These are phyloP conservation scores for Scolanthus callimorphus DNA, from an alignment of 92 coral and sea anemone species.

Conservation along the genomic window DNA sequence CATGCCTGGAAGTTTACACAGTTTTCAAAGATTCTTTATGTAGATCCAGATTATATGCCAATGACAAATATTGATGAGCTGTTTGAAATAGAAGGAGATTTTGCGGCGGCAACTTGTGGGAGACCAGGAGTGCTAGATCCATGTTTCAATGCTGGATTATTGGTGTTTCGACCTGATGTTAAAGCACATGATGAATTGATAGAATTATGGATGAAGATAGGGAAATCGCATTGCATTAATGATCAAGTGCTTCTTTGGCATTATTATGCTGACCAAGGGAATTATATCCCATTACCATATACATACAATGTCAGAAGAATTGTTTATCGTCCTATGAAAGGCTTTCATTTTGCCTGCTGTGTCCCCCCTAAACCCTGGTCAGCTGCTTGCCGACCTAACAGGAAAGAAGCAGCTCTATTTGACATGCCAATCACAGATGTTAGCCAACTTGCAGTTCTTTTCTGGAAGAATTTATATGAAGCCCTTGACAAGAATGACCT, in stretches of 20 bases:
- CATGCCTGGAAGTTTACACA: conserved; percentile 90
- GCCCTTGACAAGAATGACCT: conserved; percentile 43
- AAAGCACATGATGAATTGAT: conserved; percentile 30
- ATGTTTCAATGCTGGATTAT: conserved; percentile 85
- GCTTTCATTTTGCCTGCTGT: conserved; percentile 73
- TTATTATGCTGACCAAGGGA: conserved; percentile 54
- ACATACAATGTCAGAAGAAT: conserved; percentile 54
- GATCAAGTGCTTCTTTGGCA: conserved; percentile 75
- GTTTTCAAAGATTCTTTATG: conserved; percentile 68
- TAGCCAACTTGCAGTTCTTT: conserved; percentile 47
- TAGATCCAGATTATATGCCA: conserved; percentile 89
- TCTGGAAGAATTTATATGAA: conserved; percentile 81
- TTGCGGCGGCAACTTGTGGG: conserved; percentile 77
- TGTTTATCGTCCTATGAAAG: conserved; percentile 59
- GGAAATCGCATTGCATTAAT: conserved; percentile 53
- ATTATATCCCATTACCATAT: conserved; percentile 36
- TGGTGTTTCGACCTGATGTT: conserved; percentile 65
- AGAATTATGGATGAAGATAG: conserved; percentile 44
- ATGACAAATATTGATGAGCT: conserved; percentile 86
- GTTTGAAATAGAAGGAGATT: conserved; percentile 67
- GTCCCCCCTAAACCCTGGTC: conserved; percentile 68
- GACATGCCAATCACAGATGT: conserved; percentile 42
- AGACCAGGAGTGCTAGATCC: conserved; percentile 90
- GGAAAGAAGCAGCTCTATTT: conserved; percentile 45
- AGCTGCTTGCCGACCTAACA: conserved; percentile 63